phyloP scores from a whole-genome alignment of 2,113 vertebrate genomes.

The Hippocampus zosterae region DNA sequence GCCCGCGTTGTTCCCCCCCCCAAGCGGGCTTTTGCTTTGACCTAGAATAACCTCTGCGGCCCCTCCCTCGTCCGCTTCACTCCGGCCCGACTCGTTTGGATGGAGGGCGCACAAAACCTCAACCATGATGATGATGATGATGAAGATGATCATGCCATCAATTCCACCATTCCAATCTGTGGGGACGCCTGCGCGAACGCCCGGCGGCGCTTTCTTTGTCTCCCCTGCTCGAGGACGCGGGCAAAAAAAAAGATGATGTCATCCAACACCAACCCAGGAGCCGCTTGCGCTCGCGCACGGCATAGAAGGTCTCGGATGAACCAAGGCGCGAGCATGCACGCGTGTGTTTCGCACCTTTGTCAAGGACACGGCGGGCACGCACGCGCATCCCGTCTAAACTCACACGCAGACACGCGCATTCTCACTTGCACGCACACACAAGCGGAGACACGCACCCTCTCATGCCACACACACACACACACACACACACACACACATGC shows the following conservation, averaged over 20 bases:
- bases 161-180: no score
- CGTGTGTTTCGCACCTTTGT: conserved; percentile 7
- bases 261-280: conserved; percentile 32
- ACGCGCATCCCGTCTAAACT: not conserved
- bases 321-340: not conserved
- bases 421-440: not conserved
- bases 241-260: conserved; percentile 62
- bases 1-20: no score
- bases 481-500: not conserved
- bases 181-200: no score
- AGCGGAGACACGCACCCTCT: no score
- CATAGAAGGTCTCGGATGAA: conserved; percentile 1
- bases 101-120: no score
- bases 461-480: no score
- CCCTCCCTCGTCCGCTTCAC: no score
- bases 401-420: conserved; percentile 4
- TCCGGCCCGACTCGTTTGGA: no score
- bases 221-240: conserved; percentile 52
- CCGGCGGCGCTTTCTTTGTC: conserved; percentile 32
- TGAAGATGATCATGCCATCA: not conserved
- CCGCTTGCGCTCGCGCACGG: not conserved
- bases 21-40: no score
- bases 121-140: not conserved
- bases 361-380: conserved; percentile 27
- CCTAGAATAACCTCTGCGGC: no score